Conservation (phyloP, 2,797 vertebrate species). For the Nothura maculosa region DNA sequence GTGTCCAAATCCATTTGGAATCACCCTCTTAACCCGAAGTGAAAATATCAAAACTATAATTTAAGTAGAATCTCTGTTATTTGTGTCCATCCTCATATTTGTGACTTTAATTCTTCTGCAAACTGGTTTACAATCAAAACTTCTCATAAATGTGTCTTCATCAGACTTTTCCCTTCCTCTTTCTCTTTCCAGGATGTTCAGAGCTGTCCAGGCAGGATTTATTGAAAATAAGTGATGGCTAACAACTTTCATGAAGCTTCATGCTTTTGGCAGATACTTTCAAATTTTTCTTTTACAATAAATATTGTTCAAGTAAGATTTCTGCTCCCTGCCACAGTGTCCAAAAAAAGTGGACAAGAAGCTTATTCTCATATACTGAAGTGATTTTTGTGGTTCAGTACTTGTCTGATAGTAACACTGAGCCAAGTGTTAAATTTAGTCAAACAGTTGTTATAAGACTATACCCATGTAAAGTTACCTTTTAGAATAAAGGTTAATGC, state of each 20-base stretch:
- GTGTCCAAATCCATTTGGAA: background rate
- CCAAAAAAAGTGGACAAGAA: background rate
- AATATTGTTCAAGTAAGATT: background rate
- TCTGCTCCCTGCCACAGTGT: background rate
- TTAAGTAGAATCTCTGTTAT: background rate
- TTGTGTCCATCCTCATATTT: background rate
- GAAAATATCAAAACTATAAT: background rate
- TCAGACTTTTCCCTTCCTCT: background rate
- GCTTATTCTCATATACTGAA: accelerated
- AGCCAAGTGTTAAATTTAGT: slow-evolving; percentile 2
- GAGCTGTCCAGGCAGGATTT: background rate
- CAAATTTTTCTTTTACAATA: background rate
- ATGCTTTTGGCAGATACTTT: background rate
- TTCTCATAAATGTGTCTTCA: accelerated
- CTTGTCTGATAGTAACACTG: background rate
- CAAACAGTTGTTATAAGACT: background rate
- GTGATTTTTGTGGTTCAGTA: background rate
- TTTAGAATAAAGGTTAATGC: slow-evolving; percentile 30
- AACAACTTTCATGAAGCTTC: background rate
- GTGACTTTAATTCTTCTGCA: background rate
- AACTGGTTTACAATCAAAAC: background rate
- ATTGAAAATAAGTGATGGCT: background rate
- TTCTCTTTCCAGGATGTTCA: background rate
- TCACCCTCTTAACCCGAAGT: background rate
- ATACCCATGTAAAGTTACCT: background rate